Base-by-base conservation (phyloP, 2,113 vertebrate genomes). In the Albula glossodonta region DNA sequence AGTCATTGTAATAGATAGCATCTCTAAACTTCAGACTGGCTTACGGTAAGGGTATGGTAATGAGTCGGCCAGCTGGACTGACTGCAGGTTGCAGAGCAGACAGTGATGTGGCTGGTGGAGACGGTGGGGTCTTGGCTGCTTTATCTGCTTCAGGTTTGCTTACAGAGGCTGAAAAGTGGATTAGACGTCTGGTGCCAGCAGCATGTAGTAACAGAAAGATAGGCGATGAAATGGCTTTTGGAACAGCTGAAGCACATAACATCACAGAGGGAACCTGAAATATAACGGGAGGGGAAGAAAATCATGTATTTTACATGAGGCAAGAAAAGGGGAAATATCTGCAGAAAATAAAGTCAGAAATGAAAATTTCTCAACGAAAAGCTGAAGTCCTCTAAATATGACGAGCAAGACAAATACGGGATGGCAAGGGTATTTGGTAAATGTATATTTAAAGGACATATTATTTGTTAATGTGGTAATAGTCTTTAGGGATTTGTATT, bases 401-500 rank as follows among this genome's bases (percentile, higher is more conserved):
- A 41, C 31, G 31, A 41, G 31, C 31, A 41, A 41, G 31, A 41
- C 31, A 41, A 41, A 41, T 41, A 41, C 31, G 31, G 31, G 31
- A 41, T 41, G 31, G 31, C 31, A 41, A 41, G 31, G 31, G 31
- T 41, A 41, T 41, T 41, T 41, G 31, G 31, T 41, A 41, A 41
- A 41, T 41, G 31, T 41, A 41, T 41, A 41, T 41, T 41, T 41
- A 41, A 41, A 41, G 31, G 31, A 41, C 31, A 41, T 41, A 41
- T 41, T 41, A 41, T 41, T 56, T 56, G 53, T 56, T 56, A 12
- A 12, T 56, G 70, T 86, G 86, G 86, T 57, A 84, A 90, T 90
- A 8, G 91, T 86, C 78, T 41, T 0, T 51, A 83, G 50, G 80
- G 60, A 41, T 41, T 10, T 87, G 89, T 89, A 84, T 86, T 52